Percentiles rank a stretch among this genome's conserved stretches.
Conservation (phyloP, 2,113 vertebrate genomes). For the Electrona antarctica region DNA sequence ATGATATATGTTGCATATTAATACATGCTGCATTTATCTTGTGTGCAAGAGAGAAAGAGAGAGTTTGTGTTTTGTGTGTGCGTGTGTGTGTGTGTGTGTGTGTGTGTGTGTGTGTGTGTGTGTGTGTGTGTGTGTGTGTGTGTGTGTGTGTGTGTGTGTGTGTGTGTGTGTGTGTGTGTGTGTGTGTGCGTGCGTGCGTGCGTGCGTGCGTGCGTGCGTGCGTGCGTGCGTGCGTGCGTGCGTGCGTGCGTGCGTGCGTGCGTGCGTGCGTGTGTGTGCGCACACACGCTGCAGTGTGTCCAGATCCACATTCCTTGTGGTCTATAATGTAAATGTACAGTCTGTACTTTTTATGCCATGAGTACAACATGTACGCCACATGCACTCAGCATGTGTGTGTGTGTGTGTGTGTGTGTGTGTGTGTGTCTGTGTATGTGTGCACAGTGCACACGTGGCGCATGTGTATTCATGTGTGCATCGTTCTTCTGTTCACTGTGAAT, state of each 20-base stretch:
- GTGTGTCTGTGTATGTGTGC: not conserved
- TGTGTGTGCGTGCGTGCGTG: not conserved
- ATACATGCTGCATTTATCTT: constrained; percentile 33
- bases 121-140: constrained; percentile 10
- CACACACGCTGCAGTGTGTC: not conserved
- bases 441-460: not conserved
- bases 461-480: too few relatives aligned
- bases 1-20: constrained; percentile 13
- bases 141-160: not conserved
- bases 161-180: not conserved
- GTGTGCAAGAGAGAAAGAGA: not conserved
- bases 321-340: not conserved
- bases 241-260: constrained; percentile 12
- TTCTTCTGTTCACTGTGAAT: too few relatives aligned
- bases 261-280: constrained; percentile 4
- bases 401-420: not conserved
- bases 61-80: constrained; percentile 74
- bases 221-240: not conserved
- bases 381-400: not conserved
- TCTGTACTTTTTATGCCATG: too few relatives aligned
- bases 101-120: constrained; percentile 8
- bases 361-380: too few relatives aligned
- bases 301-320: not conserved
- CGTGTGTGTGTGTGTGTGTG: constrained; percentile 54
- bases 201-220: not conserved